Conservation (phyloP, 2,797 vertebrate species). For the Lagocephalus sceleratus region DNA sequence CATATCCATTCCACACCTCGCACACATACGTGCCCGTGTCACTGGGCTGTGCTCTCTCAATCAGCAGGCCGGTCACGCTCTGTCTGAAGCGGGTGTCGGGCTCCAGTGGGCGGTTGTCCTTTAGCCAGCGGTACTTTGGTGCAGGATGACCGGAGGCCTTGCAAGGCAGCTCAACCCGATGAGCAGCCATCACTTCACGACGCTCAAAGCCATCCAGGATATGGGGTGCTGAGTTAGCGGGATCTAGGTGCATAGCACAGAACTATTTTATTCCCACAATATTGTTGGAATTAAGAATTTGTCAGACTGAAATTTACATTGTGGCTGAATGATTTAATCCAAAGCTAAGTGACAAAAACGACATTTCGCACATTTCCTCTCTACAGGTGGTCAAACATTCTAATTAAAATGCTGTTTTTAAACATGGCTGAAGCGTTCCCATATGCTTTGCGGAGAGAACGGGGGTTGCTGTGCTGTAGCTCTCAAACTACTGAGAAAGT, state of each 20-base stretch:
- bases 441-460: too few relatives aligned
- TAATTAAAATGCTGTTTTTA: background rate
- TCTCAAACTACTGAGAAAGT: too few relatives aligned
- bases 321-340: too few relatives aligned
- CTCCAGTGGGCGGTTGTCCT: conserved; percentile 93
- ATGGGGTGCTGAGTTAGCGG: conserved; percentile 91
- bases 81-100: conserved; percentile 92
- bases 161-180: conserved; percentile 93
- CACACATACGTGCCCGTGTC: conserved; percentile 94
- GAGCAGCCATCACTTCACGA: conserved; percentile 91
- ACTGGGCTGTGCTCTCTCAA: conserved; percentile 84
- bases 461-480: too few relatives aligned
- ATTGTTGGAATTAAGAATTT: background rate
- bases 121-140: conserved; percentile 96
- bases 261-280: too few relatives aligned
- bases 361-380: conserved; percentile 51
- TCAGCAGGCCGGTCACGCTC: conserved; percentile 89
- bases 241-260: conserved; percentile 73
- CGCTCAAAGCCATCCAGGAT: conserved; percentile 97
- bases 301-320: too few relatives aligned
- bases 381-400: background rate
- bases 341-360: conserved; percentile 5
- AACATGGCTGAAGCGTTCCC: background rate
- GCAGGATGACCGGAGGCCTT: conserved; percentile 94
- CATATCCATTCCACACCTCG: conserved; percentile 96